Conservation (phyloP, 2,888 invertebrate species). For the Crematogaster levior region DNA sequence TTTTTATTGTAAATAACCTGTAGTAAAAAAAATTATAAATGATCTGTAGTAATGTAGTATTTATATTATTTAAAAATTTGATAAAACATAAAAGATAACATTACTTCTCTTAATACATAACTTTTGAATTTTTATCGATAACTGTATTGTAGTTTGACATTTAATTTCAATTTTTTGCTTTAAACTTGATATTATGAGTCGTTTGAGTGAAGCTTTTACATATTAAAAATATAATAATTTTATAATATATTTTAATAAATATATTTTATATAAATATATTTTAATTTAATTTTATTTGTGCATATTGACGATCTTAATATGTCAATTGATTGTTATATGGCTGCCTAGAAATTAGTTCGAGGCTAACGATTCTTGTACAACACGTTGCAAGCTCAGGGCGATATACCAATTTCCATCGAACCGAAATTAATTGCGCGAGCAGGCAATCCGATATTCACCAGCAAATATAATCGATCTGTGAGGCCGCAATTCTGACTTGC, state of each 20-base stretch:
- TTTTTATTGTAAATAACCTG: no score
- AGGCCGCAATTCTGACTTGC: conserved; percentile 47
- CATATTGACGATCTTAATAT: neutral
- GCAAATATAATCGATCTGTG: conserved; percentile 42
- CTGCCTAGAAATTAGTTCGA: conserved; percentile 3
- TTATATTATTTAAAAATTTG: neutral
- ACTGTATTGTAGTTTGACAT: neutral
- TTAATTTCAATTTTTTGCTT: neutral
- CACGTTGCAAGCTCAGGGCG: neutral
- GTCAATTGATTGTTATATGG: neutral
- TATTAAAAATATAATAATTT: neutral
- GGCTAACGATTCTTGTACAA: conserved; percentile 21
- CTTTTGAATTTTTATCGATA: neutral
- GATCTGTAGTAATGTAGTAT: no score
- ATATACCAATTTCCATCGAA: conserved; percentile 24
- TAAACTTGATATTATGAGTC: no score
- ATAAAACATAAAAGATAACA: neutral
- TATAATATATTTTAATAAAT: no score
- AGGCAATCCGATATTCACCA: conserved; percentile 34
- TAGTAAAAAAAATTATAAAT: no score
- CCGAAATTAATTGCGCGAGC: conserved; percentile 44
- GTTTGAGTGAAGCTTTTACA: neutral
- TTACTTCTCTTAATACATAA: neutral
- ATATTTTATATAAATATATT: neutral
- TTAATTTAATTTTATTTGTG: neutral